Conservation (phyloP, 2,113 vertebrate genomes). For the Notarius quadriscutis region DNA sequence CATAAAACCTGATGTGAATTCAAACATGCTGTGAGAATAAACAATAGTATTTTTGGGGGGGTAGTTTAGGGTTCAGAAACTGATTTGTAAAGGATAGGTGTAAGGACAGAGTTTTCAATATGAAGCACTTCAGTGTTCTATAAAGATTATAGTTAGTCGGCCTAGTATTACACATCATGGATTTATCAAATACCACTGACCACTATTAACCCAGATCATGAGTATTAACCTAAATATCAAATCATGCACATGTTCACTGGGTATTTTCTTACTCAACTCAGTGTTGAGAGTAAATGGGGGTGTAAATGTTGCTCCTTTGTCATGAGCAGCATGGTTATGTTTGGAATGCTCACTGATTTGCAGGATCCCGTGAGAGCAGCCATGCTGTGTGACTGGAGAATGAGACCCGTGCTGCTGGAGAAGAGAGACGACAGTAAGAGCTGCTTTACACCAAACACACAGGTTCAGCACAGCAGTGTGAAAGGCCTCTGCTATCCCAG, state of each 20-base stretch:
- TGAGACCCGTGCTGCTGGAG: neutral
- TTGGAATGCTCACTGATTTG: slow-evolving; percentile 35
- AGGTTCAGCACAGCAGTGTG: slow-evolving; percentile 52
- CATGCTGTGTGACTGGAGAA: neutral
- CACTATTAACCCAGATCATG: slow-evolving; percentile 26
- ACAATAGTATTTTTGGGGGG: neutral
- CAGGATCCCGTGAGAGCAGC: slow-evolving; percentile 22
- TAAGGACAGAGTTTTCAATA: neutral
- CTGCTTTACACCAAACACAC: slow-evolving; percentile 47
- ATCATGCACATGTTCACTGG: neutral
- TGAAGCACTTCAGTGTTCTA: neutral
- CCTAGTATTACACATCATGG: slow-evolving; percentile 12
- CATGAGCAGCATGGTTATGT: slow-evolving; percentile 26
- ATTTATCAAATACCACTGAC: slow-evolving; percentile 8
- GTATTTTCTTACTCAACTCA: neutral
- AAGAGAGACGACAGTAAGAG: neutral
- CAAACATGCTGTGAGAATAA: neutral
- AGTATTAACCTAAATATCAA: slow-evolving; percentile 29
- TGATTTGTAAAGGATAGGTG: neutral
- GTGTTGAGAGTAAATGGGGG: neutral
- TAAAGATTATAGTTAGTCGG: neutral
- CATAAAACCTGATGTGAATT: neutral
- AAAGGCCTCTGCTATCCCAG: neutral
- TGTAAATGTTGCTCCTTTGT: slow-evolving; percentile 9
- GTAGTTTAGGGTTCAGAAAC: neutral